Evolutionary conservation across 2,113 vertebrate species (phyloP).

Genomic region (Lepus americanus): DNA sequence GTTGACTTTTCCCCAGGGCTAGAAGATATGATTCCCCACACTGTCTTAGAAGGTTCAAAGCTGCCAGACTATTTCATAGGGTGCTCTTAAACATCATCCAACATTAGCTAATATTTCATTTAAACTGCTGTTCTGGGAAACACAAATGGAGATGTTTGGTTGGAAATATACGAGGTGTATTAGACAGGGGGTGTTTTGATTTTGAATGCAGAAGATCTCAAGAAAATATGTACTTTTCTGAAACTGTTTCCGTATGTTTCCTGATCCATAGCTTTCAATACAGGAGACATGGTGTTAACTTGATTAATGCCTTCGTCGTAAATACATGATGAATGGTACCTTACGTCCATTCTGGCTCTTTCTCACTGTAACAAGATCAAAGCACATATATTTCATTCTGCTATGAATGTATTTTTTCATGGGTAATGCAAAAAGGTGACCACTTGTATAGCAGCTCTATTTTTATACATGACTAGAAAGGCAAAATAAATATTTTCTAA

Average conservation of each 20-base stretch:
- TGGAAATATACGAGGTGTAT: conserved; percentile 80
- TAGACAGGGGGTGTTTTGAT: conserved; percentile 71
- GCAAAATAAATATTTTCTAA: not conserved
- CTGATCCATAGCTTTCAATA: conserved; percentile 77
- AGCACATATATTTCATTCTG: conserved; percentile 73
- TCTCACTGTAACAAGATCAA: conserved; percentile 74
- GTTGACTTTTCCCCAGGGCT: not conserved
- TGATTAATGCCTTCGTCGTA: conserved; percentile 71
- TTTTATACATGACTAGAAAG: conserved; percentile 28
- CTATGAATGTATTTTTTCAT: conserved; percentile 56
- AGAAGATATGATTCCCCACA: conserved; percentile 59
- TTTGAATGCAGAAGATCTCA: conserved; percentile 71
- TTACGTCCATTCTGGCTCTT: conserved; percentile 61
- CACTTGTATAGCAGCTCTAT: not conserved
- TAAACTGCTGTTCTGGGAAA: conserved; percentile 80
- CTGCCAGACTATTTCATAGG: conserved; percentile 73
- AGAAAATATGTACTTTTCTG: conserved; percentile 35
- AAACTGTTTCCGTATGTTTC: conserved; percentile 82
- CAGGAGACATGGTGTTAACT: conserved; percentile 58
- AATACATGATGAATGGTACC: conserved; percentile 73
- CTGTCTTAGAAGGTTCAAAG: conserved; percentile 15
- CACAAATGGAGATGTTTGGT: conserved; percentile 79
- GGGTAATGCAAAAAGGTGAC: conserved; percentile 43
- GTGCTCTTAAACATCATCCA: conserved; percentile 63
- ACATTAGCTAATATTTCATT: conserved; percentile 81